Evolutionary conservation across 2,888 invertebrate genomes (phyloP).

Genomic region (Cephus spinipes): DNA sequence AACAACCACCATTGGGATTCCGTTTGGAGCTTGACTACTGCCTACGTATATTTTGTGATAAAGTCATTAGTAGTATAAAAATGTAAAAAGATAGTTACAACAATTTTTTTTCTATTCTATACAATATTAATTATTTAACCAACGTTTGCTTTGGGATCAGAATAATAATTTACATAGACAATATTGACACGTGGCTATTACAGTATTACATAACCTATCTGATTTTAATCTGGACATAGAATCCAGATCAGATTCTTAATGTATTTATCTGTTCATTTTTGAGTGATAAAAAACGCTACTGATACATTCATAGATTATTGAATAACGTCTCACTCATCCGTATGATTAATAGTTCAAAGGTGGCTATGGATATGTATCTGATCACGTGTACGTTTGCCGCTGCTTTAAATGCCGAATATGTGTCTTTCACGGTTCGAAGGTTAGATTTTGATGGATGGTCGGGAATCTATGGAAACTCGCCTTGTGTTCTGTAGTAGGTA

Average conservation of each 20-base stretch:
- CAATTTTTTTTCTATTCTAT: no score
- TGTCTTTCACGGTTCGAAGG: not conserved
- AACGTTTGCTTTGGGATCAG: no score
- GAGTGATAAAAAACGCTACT: not conserved
- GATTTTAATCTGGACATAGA: not conserved
- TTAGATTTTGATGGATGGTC: not conserved
- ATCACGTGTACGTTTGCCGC: not conserved
- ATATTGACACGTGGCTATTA: not conserved
- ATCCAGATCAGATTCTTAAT: not conserved
- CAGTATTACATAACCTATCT: not conserved
- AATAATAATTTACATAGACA: no score
- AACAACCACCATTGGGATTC: conserved; percentile 53
- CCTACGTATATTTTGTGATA: not conserved
- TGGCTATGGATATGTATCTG: not conserved
- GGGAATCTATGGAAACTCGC: not conserved
- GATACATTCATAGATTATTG: not conserved
- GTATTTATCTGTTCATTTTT: not conserved
- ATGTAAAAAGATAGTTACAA: no score
- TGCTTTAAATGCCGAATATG: not conserved
- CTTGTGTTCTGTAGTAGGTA: not conserved
- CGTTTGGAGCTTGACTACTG: conserved; percentile 21
- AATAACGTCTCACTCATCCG: not conserved
- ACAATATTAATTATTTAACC: no score
- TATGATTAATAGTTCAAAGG: not conserved
- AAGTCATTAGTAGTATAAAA: not conserved